Evolutionary conservation across 2,888 invertebrate genomes (phyloP), one percentile per base, ranked within the genome.

Genomic region (Drosophila subquinaria): DNA sequence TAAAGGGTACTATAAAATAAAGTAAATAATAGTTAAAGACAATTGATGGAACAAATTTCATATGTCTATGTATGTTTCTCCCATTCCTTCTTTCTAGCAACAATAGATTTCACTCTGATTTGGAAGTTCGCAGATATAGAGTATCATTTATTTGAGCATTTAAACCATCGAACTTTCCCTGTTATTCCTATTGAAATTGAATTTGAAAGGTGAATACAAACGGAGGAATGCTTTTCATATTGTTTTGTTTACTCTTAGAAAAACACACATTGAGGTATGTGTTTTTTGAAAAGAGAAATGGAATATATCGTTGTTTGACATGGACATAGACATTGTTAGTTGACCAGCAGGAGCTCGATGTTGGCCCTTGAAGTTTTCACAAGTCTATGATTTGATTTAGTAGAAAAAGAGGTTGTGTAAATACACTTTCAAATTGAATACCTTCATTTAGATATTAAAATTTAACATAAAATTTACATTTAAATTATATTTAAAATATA

Each of bases 111-210:
- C 11, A 20, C 11, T 20, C 8, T 15, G 15, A 15, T 4, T 8
- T 40, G 17, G 40, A 3, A 10, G 8, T 9, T 47, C 9, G 8
- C 1, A 10, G 9, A n/a, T 35, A 35, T 30, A 43, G 42, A 8
- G 47, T 40, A 73, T 40, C 17, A n/a, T 5, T 11, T 3, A n/a
- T 15, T 59, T 35, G n/a, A 9, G 4, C 13, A 10, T n/a, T n/a
- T 11, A 17, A 1, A 13, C 11, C 0, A 42, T 4, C 15, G 10
- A 36, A 45, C 30, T 33, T 33, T 57, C 57, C 38, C 47, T 43
- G 33, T 45, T 68, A 30, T 68, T 33, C 13, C 47, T 43, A 51
- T 62, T 51, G 57, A 51, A 73, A 69, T 73, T 13, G 45, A 47
- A 51, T 73, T 55, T 36, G 45, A 68, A 38, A 63, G 27, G 43